phyloP scores from a whole-genome alignment of 2,113 vertebrate genomes.

The Struthidea cinerea region DNA sequence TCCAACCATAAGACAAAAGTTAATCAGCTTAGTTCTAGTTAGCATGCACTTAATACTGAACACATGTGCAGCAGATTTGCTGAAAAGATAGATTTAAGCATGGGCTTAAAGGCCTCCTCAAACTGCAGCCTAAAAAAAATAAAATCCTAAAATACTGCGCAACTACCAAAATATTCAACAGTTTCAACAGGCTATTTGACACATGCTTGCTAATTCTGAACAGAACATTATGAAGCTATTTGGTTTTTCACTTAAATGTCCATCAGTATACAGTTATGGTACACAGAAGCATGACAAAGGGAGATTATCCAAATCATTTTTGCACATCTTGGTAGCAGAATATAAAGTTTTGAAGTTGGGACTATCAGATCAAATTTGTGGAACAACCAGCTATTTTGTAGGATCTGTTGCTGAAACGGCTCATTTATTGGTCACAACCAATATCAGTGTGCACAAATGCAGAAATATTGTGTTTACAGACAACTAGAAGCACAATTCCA shows the following conservation, averaged over 20 bases:
- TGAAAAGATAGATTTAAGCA: not conserved
- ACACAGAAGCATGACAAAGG: not conserved
- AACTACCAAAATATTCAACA: not conserved
- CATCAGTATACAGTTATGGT: not conserved
- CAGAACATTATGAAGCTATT: not conserved
- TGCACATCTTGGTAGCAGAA: not conserved
- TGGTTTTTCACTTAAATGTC: not conserved
- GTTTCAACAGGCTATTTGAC: not conserved
- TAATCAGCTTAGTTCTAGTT: constrained; percentile 37
- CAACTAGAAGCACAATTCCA: not conserved
- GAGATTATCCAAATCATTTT: not conserved
- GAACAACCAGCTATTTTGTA: not conserved
- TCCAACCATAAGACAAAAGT: not conserved
- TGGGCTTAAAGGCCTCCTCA: not conserved
- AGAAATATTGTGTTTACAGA: not conserved
- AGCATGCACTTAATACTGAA: constrained; percentile 27
- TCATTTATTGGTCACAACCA: not conserved
- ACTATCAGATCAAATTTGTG: not conserved
- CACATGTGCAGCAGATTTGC: constrained; percentile 7
- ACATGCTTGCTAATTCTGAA: not conserved
- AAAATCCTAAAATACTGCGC: not conserved
- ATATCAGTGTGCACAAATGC: not conserved
- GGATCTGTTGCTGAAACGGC: not conserved
- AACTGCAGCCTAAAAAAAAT: not conserved
- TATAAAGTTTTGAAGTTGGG: not conserved